Base-by-base conservation (phyloP, 2,888 invertebrate genomes). In the Ctena decussata region DNA sequence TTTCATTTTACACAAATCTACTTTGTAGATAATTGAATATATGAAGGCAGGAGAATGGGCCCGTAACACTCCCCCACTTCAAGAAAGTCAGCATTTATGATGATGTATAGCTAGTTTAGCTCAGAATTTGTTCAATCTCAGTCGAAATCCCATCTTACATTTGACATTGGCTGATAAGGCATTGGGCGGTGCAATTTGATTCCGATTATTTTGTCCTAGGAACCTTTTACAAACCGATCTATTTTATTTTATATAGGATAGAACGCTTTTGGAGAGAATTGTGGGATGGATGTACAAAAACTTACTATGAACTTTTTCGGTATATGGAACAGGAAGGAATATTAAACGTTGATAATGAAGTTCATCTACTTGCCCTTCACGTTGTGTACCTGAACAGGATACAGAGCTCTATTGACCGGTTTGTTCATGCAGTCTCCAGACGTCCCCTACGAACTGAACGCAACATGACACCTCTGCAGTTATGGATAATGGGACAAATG, bases 221-320 rank as follows among this genome's bases (percentile, higher is more conserved):
- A n/a, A n/a, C n/a, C n/a, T n/a, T n/a, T n/a, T n/a, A n/a, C n/a
- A n/a, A n/a, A n/a, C n/a, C n/a, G n/a, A n/a, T n/a, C n/a, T n/a
- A n/a, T n/a, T n/a, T n/a, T n/a, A n/a, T n/a, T n/a, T n/a, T n/a
- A 77, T 53, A 27, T 60, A 82, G 82, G 39, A 77, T 82, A 44
- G 82, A 72, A 60, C 49, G 82, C 49, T 65, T 84, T 44, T 84
- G 79, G 84, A 75, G 84, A 84, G 79, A 84, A 44, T 27, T 84
- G n/a, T 84, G 79, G 76, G 35, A 53, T 65, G 70, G 80, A 60
- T 84, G 84, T 80, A 73, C 73, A 35, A 65, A 30, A 24, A 39
- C 71, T 12, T 84, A 75, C 41, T 71, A 79, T 44, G 46, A 60
- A 32, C 41, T 76, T 32, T 84, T 84, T 73, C 18, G 65, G 15